Percentiles rank a stretch among this genome's conserved stretches.
Conservation (phyloP, 1,140 invertebrate species). For the Campodea augens region DNA sequence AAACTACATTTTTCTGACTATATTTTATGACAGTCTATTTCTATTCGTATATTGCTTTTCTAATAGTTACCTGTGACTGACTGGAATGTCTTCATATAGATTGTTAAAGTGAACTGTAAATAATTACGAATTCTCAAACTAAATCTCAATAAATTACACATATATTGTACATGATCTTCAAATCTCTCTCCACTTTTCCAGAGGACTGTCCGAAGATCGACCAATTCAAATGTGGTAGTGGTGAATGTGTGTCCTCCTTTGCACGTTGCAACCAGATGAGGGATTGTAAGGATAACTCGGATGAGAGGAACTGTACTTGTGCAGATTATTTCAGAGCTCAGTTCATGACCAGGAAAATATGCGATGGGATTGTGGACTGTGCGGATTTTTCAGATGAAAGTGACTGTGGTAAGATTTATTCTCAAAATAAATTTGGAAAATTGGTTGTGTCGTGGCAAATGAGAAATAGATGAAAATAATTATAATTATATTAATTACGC, state of each 20-base stretch:
- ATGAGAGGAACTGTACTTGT: conserved; percentile 53
- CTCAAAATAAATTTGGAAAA: background rate
- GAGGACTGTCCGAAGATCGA: background rate
- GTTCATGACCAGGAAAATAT: conserved; percentile 48
- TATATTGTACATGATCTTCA: conserved; percentile 3
- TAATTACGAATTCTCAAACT: background rate
- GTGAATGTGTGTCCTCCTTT: conserved; percentile 41
- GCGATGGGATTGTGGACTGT: conserved; percentile 58
- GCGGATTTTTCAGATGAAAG: conserved; percentile 62
- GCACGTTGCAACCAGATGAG: conserved; percentile 50
- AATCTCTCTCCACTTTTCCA: conserved; percentile 3
- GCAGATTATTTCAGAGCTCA: conserved; percentile 51
- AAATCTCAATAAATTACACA: background rate
- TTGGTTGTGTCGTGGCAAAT: background rate
- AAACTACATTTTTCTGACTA: too few relatives aligned
- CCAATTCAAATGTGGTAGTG: conserved; percentile 29
- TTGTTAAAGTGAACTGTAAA: too few relatives aligned
- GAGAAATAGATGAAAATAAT: background rate
- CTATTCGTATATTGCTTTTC: too few relatives aligned
- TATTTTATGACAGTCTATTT: too few relatives aligned
- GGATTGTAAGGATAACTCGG: conserved; percentile 48
- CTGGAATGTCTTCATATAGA: too few relatives aligned
- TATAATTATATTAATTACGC: background rate
- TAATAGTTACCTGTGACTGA: too few relatives aligned
- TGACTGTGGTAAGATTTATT: conserved; percentile 40